Evolutionary conservation across 2,888 invertebrate species (phyloP), one percentile per base, ranked within the genome.

Genomic region (Chrysomela aeneicollis): DNA sequence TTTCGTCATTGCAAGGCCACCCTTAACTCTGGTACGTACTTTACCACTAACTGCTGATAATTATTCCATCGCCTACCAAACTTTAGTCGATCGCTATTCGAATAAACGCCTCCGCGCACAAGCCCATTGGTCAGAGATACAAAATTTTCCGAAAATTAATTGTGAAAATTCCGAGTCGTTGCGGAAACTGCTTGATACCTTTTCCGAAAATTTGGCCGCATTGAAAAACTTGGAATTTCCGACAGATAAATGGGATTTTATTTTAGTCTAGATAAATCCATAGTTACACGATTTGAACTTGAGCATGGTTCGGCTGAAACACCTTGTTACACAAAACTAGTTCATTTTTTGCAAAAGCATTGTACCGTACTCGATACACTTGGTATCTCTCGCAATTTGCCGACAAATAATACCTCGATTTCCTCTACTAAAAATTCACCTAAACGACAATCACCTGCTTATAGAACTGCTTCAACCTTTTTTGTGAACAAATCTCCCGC

Each of bases 401-500:
- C 26, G 32, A 35, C 32, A 9, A 35, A 4, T 10, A 49, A 8
- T 19, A n/a, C 6, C n/a, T 21, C 21, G 5, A 15, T 8, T 4
- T n/a, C 15, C 9, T 35, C 12, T 15, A 51, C n/a, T 18, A 10
- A 49, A 49, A 21, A 19, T 18, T 10, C 18, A 12, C 19, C 19
- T 18, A 21, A 49, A 21, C 21, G 49, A 18, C 21, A 49, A n/a
- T 10, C 22, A 21, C 12, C n/a, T 10, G 18, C 19, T 9, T 49
- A 22, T 49, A 26, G 30, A 30, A 53, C 18, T 10, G 1, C 30
- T 15, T 35, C 32, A 15, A 35, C 54, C 6, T 54, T 54, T 2
- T 32, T 30, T 35, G 54, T 54, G 8, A 54, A 32, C 37, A 54
- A 54, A 49, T 54, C 35, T 8, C 32, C 35, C 19, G 17, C 54